These are phyloP conservation scores for Astropecten irregularis DNA, from an alignment of 53 echinoderm and acorn worm genomes.

Conservation along the genomic window DNA sequence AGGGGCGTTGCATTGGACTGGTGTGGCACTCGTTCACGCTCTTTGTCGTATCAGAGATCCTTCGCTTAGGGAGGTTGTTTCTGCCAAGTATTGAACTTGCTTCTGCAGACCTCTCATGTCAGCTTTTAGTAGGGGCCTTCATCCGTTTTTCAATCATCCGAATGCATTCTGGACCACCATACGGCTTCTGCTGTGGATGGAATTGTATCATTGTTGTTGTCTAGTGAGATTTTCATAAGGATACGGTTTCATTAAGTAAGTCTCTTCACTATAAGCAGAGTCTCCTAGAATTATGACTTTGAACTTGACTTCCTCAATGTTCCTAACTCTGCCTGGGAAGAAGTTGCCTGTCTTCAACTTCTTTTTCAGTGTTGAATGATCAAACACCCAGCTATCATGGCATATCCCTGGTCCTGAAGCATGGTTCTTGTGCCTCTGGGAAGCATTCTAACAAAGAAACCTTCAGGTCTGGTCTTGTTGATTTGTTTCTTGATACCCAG, in stretches of 20 bases:
- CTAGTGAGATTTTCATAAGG: neutral
- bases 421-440: too few relatives aligned
- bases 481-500: too few relatives aligned
- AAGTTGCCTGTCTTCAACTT: neutral
- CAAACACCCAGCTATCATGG: constrained; percentile 35
- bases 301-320: neutral
- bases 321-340: neutral
- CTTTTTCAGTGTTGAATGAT: constrained; percentile 1
- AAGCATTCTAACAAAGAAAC: too few relatives aligned
- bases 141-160: constrained; percentile 13
- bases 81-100: too few relatives aligned
- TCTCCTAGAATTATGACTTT: constrained; percentile 6
- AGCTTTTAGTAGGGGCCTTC: neutral
- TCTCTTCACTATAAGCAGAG: neutral
- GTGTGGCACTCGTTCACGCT: too few relatives aligned
- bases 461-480: too few relatives aligned
- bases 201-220: neutral
- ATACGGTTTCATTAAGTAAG: constrained; percentile 19
- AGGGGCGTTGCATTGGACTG: too few relatives aligned
- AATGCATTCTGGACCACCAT: constrained; percentile 41
- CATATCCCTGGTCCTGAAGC: constrained; percentile 39
- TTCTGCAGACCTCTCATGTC: too few relatives aligned
- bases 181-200: constrained; percentile 16
- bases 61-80: too few relatives aligned
- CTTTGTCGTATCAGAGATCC: too few relatives aligned